Evolutionary conservation across 2,888 invertebrate genomes (phyloP), one percentile per base, ranked within the genome.

Genomic region (Eutolmus rufibarbis): DNA sequence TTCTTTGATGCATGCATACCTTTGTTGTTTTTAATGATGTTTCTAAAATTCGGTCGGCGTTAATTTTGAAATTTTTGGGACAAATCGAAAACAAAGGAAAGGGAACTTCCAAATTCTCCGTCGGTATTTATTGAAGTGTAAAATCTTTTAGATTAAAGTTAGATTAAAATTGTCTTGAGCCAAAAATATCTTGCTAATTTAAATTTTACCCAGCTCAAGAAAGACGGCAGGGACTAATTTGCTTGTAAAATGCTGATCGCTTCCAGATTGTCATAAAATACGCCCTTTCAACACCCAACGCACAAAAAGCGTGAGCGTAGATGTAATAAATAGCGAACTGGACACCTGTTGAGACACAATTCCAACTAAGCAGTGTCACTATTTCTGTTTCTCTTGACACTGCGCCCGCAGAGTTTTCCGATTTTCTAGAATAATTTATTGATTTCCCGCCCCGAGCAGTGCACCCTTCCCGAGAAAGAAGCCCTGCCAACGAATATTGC

Each of bases 391-490:
- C 51, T 19, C 81, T 56, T 56, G 56, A 37, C 34, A 34, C 31
- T 34, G 16, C 81, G 28, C 56, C 40, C 81, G 16, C 8, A n/a
- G 16, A 81, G 56, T 34, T 66, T 57, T 78, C 78, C 19, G 37
- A 43, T 78, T 56, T 82, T 56, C 9, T 19, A 84, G 84, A 84
- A 40, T 74, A 84, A 66, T 57, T 84, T 66, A 84, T 84, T 66
- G 84, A 84, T 84, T 84, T 40, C 19, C 56, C 66, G 37, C 37
- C 66, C 37, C 23, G 37, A 66, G 28, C 81, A 34, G 19, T 31
- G 19, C 16, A 51, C 19, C 28, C 37, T 34, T 34, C 23, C 40
- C 76, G 74, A 74, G 4, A 8, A 19, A 34, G 28, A 14, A 81
- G 74, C 37, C 34, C 57, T 56, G 34, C 19, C 5, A 37, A 23